Evolutionary conservation across 2,797 vertebrate genomes (phyloP).

Genomic region (Halcyon smyrnensis): DNA sequence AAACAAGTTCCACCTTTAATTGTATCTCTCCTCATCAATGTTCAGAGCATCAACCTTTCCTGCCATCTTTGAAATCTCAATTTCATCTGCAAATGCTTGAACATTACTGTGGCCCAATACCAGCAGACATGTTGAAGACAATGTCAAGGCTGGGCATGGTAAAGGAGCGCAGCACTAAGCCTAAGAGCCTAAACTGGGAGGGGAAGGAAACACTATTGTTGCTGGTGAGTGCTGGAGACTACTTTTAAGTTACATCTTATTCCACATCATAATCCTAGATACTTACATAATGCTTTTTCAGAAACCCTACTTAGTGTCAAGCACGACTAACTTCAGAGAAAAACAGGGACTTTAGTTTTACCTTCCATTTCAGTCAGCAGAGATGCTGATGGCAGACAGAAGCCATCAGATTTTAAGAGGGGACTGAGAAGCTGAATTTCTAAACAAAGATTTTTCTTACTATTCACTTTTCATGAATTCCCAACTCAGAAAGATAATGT

Average conservation of each 20-base stretch:
- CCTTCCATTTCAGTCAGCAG: neutral
- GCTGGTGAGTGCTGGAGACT: neutral
- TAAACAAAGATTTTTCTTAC: neutral
- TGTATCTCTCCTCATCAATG: neutral
- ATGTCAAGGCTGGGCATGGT: neutral
- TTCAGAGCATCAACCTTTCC: neutral
- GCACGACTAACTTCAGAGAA: neutral
- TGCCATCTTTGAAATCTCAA: neutral
- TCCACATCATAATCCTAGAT: neutral
- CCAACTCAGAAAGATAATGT: neutral
- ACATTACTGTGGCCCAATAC: neutral
- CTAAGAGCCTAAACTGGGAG: neutral
- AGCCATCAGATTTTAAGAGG: neutral
- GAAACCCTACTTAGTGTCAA: neutral
- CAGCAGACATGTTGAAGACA: neutral
- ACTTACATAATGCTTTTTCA: neutral
- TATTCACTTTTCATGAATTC: neutral
- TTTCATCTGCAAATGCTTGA: neutral
- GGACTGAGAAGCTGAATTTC: neutral
- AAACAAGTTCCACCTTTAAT: neutral
- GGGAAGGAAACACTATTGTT: neutral
- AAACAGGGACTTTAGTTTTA: neutral
- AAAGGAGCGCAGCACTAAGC: neutral
- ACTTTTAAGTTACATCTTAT: neutral
- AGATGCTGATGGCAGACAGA: neutral